Conservation (phyloP, 2,113 vertebrate genomes). For the Centropus bengalensis region DNA sequence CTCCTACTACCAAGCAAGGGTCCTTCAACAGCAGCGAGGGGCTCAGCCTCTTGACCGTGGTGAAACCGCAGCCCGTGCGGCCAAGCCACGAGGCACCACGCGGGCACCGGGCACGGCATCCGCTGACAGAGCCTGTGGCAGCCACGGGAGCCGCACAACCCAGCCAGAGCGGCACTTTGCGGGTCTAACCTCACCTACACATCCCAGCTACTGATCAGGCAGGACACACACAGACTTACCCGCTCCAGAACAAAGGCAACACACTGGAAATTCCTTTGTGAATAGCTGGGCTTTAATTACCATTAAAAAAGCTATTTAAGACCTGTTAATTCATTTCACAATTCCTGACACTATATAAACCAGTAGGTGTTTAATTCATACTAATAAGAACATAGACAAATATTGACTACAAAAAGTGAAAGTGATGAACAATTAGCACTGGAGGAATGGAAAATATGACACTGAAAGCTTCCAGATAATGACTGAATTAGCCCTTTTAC, state of each 20-base stretch:
- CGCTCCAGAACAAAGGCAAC: neutral
- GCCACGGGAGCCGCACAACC: neutral
- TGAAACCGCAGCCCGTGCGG: neutral
- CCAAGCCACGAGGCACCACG: neutral
- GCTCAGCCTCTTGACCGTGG: no score
- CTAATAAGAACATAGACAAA: constrained; percentile 1
- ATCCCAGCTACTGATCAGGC: neutral
- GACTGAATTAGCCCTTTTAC: neutral
- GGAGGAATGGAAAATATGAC: neutral
- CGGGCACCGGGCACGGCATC: neutral
- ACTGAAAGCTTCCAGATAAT: neutral
- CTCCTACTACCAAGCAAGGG: neutral
- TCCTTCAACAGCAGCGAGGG: no score
- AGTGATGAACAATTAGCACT: neutral
- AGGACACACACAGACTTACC: neutral
- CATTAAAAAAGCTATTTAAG: neutral
- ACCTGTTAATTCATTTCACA: neutral
- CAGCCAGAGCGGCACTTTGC: neutral
- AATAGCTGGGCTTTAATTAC: neutral
- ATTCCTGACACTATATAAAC: neutral
- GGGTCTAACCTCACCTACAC: neutral
- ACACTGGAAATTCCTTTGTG: neutral
- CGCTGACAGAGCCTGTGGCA: neutral
- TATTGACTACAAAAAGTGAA: constrained; percentile 16
- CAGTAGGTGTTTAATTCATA: neutral